These are phyloP conservation scores for Dusona sp. DNA, from an alignment of 2,888 invertebrate genomes.

Conservation along the genomic window DNA sequence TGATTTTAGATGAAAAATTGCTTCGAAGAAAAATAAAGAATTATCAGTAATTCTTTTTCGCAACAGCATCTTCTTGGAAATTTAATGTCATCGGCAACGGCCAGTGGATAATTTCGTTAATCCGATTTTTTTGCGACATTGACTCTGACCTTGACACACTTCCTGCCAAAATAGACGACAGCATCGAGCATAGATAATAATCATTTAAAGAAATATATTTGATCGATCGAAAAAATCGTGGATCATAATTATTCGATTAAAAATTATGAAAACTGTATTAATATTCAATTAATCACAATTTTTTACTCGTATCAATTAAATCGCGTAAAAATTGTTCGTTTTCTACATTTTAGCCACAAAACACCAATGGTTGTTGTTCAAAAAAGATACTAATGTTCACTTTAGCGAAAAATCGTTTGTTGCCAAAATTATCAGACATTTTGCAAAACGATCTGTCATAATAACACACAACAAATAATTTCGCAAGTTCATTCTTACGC, in stretches of 20 bases:
- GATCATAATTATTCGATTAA: background rate
- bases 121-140: slow-evolving; percentile 26
- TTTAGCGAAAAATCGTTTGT: background rate
- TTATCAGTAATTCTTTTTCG: background rate
- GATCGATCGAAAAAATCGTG: slow-evolving; percentile 3
- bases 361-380: background rate
- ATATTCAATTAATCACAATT: too few relatives aligned
- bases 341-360: background rate
- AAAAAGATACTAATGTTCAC: background rate
- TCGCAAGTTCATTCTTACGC: slow-evolving; percentile 72
- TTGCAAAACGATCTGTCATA: slow-evolving; percentile 31
- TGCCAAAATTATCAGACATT: background rate
- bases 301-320: background rate
- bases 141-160: slow-evolving; percentile 80
- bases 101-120: background rate
- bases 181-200: slow-evolving; percentile 69
- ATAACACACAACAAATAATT: slow-evolving; percentile 64
- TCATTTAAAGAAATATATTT: slow-evolving; percentile 24
- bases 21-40: slow-evolving; percentile 3
- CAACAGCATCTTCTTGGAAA: background rate
- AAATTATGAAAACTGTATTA: too few relatives aligned
- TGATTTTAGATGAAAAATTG: background rate
- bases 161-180: slow-evolving; percentile 76
- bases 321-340: background rate
- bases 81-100: background rate